Conservation (phyloP, 2,113 vertebrate genomes). For the Gopherus flavomarginatus region DNA sequence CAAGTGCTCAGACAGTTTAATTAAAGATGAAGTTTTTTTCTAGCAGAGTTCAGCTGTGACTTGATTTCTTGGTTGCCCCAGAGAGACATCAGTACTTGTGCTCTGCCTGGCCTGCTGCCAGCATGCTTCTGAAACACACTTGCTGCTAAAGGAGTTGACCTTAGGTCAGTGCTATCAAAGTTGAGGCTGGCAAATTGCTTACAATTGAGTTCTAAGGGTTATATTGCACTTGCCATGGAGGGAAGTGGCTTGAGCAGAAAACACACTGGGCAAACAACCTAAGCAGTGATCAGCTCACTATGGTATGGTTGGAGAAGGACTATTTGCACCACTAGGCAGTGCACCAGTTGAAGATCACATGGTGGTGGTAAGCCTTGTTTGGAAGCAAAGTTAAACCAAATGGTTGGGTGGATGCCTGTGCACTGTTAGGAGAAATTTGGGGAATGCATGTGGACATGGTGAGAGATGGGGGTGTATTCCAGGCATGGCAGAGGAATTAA, state of each 20-base stretch:
- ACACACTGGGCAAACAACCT: neutral
- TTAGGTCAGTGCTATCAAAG: neutral
- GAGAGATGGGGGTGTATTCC: neutral
- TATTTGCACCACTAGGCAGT: neutral
- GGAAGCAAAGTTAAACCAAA: neutral
- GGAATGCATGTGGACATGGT: neutral
- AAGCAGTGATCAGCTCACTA: neutral
- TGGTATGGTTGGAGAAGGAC: neutral
- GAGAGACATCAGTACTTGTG: neutral
- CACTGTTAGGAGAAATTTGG: neutral
- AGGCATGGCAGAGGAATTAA: neutral
- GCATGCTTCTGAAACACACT: neutral
- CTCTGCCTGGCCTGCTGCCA: neutral
- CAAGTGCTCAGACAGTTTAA: neutral
- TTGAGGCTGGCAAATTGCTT: neutral
- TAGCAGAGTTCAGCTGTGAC: neutral
- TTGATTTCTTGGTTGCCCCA: neutral
- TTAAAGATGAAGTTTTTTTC: neutral
- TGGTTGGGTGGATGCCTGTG: accelerated
- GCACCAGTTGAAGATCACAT: neutral
- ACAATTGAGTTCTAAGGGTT: neutral
- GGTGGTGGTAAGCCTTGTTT: neutral
- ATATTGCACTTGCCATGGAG: neutral
- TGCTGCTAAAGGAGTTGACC: neutral
- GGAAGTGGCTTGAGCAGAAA: neutral